A percentile compares a stretch with the other conserved stretches of the same genome.
Evolutionary conservation across 2,113 vertebrate species (phyloP).

Genomic region (Mus spicilegus): DNA sequence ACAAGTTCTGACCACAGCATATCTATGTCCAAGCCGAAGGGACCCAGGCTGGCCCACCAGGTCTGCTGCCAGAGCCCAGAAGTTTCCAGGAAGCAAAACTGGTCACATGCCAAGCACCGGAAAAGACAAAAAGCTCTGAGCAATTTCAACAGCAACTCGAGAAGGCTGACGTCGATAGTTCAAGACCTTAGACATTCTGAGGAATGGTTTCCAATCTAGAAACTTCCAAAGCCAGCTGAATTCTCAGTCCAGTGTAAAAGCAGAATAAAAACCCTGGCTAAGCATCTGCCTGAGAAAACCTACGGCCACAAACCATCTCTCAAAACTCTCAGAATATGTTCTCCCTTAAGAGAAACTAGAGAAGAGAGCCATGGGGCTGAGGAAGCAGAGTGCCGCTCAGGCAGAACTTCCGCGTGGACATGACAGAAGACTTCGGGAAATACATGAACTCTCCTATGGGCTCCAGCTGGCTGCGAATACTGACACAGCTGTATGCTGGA

Average conservation of each 20-base stretch:
- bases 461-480: not conserved
- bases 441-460: not conserved
- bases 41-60: not conserved
- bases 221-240: not conserved
- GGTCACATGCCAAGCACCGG: not conserved
- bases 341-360: not conserved
- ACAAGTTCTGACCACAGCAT: not conserved
- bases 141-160: not conserved
- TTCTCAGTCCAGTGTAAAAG: not conserved
- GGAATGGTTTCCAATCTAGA: not conserved
- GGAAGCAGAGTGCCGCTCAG: too few relatives aligned
- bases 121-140: not conserved
- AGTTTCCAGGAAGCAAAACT: not conserved
- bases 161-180: not conserved
- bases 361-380: not conserved
- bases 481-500: not conserved
- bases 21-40: too few relatives aligned
- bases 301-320: not conserved
- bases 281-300: not conserved
- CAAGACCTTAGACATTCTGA: not conserved
- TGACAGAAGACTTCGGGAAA: not conserved
- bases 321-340: not conserved
- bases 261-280: not conserved
- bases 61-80: not conserved
- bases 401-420: not conserved